Base-by-base conservation (phyloP, 2,113 vertebrate species). In the Xiphias gladius region DNA sequence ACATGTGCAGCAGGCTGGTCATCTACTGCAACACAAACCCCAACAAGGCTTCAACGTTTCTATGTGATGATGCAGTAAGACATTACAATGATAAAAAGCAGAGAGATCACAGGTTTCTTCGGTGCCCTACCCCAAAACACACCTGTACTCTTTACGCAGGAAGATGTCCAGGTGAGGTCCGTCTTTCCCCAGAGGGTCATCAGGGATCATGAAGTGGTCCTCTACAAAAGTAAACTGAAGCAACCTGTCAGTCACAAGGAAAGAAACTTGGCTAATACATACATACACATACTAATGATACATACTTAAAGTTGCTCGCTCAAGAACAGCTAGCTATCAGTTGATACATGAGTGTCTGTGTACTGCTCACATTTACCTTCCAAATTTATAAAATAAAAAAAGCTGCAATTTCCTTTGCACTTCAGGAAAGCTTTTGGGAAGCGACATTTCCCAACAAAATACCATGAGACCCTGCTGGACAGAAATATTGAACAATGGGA, bases 181-280 rank as follows among this genome's bases (percentile, higher is more conserved):
- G 0, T 96, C 86, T 91, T 95, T 97, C 79, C 98, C 98, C 92
- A 99, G 94, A 37, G 98, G 98, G 92, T 99, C 98, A 84, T 99
- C 98, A 20, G 98, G 98, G 94, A 99, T 97, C 98, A 99, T 99
- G 93, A 99, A 99, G 90, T 97, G 97, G 86, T 99, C 97, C 84
- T 97, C 98, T 57, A 95, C 98, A 86, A 99, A 99, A 3, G 97
- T 99, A 79, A 97, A 99, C 90, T 97, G 98, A 54, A 99, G 96
- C 86, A 99, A 93, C 88, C 98, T 99, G 88, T 39, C 70, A 85
- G 6, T 24, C 17, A 26, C 35, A 46, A 1, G 26, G 0, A 73
- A 20, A n/a, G 0, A 24, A 5, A 65, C 16, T 3, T 2, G 1
- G 22, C 4, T 3, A 19, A 24, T 57, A 24, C 2, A 50, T 41